A percentile compares a stretch with the other conserved stretches of the same genome.
These are phyloP conservation scores for Harpalus rubripes DNA, from an alignment of 2,888 invertebrate genomes.

Conservation along the genomic window DNA sequence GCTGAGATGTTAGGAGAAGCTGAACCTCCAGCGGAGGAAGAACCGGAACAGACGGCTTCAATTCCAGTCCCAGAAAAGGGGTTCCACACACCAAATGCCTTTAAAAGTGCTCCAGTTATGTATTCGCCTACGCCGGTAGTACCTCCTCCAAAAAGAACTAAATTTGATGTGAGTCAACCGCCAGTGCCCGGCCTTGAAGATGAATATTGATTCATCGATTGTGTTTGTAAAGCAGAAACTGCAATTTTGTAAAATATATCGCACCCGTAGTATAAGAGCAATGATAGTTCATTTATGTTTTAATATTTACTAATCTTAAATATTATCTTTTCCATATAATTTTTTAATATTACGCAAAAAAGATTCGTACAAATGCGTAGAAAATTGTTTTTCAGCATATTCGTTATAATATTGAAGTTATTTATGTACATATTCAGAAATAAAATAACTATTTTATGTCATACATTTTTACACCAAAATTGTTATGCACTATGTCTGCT, in stretches of 20 bases:
- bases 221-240: conserved; percentile 20
- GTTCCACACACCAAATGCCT: conserved; percentile 27
- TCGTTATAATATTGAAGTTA: conserved; percentile 20
- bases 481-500: conserved; percentile 50
- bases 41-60: conserved; percentile 41
- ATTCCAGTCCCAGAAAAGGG: not conserved
- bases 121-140: conserved; percentile 74
- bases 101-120: conserved; percentile 66
- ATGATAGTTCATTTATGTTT: conserved; percentile 28
- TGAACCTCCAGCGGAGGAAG: conserved; percentile 69
- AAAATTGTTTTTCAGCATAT: conserved; percentile 27
- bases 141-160: conserved; percentile 71
- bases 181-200: conserved; percentile 76
- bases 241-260: conserved; percentile 51
- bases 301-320: conserved; percentile 53
- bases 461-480: conserved; percentile 42
- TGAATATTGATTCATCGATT: conserved; percentile 62
- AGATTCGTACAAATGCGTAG: conserved; percentile 42
- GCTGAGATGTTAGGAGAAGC: conserved; percentile 80
- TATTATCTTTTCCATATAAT: conserved; percentile 40
- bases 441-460: conserved; percentile 1
- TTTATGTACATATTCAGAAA: conserved; percentile 16
- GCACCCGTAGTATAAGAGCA: conserved; percentile 49
- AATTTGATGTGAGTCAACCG: conserved; percentile 74
- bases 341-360: conserved; percentile 40